phyloP scores from a whole-genome alignment of 2,797 vertebrate genomes.

The Luscinia megarhynchos region DNA sequence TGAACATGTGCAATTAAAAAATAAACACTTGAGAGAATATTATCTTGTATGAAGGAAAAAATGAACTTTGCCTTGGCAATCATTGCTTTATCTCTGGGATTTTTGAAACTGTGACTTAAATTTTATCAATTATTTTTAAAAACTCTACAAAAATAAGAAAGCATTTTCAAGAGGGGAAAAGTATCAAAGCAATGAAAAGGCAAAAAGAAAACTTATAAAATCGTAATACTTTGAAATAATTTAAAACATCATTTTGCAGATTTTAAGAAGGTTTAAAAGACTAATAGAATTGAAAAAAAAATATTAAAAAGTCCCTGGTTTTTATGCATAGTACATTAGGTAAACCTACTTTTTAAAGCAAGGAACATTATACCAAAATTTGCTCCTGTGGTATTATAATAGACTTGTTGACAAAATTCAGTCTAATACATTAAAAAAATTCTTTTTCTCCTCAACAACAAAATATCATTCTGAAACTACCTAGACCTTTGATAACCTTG shows the following conservation, averaged over 20 bases:
- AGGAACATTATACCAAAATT: not conserved
- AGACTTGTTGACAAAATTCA: not conserved
- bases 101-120: not conserved
- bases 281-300: not conserved
- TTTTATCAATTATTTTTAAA: not conserved
- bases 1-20: slow-evolving; percentile 7
- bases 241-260: not conserved
- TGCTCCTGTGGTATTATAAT: not conserved
- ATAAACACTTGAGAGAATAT: not conserved
- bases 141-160: not conserved
- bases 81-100: not conserved
- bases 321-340: not conserved
- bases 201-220: not conserved
- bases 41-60: not conserved
- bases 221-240: not conserved
- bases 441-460: not conserved
- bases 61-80: not conserved
- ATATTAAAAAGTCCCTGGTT: rapidly evolving
- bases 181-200: not conserved
- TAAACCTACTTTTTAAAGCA: not conserved
- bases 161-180: not conserved
- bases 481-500: not conserved
- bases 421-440: not conserved
- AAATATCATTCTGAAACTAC: not conserved
- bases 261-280: not conserved